Conservation (phyloP, 2,797 vertebrate genomes). For the Pseudochirops corinnae region DNA sequence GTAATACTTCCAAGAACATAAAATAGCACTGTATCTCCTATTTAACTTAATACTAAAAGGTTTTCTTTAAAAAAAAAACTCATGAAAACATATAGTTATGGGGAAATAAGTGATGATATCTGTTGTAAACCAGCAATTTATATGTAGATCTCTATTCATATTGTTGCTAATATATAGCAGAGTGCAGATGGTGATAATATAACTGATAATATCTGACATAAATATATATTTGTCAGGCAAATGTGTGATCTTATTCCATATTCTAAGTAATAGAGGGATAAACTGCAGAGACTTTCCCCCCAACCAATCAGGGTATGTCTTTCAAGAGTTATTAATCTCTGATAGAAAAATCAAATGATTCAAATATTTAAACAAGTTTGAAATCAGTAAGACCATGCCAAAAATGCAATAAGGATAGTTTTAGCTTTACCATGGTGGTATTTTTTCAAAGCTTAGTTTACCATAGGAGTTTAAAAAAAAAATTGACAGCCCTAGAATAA, state of each 20-base stretch:
- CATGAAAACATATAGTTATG: conserved; percentile 77
- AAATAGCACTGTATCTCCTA: conserved; percentile 69
- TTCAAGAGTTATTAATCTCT: conserved; percentile 76
- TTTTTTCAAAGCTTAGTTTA: conserved; percentile 44
- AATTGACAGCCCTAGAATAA: neutral
- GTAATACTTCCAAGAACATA: conserved; percentile 63
- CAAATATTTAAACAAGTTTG: conserved; percentile 81
- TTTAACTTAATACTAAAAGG: conserved; percentile 81
- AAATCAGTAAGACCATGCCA: conserved; percentile 73
- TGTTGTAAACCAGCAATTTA: conserved; percentile 73
- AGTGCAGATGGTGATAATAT: conserved; percentile 81
- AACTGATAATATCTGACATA: conserved; percentile 82
- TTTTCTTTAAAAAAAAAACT: conserved; percentile 79
- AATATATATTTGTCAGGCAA: conserved; percentile 78
- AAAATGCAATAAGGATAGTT: conserved; percentile 55
- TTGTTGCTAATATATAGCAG: conserved; percentile 82
- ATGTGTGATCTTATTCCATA: conserved; percentile 72
- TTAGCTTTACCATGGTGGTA: neutral
- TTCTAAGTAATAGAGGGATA: conserved; percentile 71
- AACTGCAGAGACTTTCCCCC: conserved; percentile 66
- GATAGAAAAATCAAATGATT: conserved; percentile 67
- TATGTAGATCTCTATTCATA: conserved; percentile 77
- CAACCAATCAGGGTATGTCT: conserved; percentile 69
- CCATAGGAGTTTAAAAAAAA: neutral
- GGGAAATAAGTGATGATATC: conserved; percentile 85